Percentiles rank a stretch among this genome's conserved stretches.
phyloP scores from a whole-genome alignment of 64 coral and sea anemone species.

The Porites australiensis region DNA sequence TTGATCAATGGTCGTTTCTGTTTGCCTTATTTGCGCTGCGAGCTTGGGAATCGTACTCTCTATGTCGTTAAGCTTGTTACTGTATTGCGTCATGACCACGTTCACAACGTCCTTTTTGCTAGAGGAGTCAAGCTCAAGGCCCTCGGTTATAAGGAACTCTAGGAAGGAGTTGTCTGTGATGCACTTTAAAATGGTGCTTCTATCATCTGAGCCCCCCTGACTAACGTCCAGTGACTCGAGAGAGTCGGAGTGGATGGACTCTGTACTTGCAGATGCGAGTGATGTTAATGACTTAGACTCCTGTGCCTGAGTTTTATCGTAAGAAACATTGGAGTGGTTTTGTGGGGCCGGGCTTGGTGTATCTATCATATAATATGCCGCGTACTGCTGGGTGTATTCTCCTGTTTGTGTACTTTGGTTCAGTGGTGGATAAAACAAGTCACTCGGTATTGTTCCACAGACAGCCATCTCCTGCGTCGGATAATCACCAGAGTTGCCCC shows the following conservation, averaged over 20 bases:
- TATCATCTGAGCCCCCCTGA: background rate
- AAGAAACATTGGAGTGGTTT: background rate
- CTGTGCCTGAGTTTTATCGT: background rate
- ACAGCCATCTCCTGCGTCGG: background rate
- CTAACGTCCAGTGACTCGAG: background rate
- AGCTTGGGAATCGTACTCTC: conserved; percentile 20
- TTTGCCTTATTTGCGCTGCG: conserved; percentile 6
- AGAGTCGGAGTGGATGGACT: background rate
- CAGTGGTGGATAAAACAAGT: background rate
- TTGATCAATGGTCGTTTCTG: conserved; percentile 42
- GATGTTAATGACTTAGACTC: background rate
- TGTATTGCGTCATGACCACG: conserved; percentile 33
- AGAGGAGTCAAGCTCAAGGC: conserved; percentile 21
- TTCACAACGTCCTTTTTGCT: conserved; percentile 27
- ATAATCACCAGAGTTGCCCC: background rate
- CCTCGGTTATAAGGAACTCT: conserved; percentile 49
- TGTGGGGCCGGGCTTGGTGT: background rate
- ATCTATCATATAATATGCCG: background rate
- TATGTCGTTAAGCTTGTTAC: background rate
- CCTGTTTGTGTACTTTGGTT: background rate
- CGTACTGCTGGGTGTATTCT: background rate
- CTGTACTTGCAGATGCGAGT: conserved; percentile 15
- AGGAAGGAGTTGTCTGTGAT: conserved; percentile 47
- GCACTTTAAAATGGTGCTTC: conserved; percentile 44
- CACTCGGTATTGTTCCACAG: background rate